Base-by-base conservation (phyloP, 1,140 invertebrate genomes). In the Pseudomyrmex pallidus region DNA sequence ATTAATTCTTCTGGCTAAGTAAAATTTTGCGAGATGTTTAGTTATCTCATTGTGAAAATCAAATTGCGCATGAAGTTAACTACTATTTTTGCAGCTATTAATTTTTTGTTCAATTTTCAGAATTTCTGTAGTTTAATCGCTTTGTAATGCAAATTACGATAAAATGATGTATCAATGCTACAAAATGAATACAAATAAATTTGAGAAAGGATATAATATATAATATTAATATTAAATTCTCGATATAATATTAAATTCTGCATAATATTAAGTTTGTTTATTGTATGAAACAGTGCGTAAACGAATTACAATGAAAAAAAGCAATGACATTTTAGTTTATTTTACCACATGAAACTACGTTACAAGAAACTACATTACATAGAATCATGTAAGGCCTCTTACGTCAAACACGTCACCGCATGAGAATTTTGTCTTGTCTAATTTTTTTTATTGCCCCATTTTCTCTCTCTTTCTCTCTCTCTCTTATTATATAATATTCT, bases 341-440 rank as follows among this genome's bases (percentile, higher is more conserved):
- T 50, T 2, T 4, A 22, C 1, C 12, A 7, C 44, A 78, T 70
- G 4, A 72, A 80, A 59, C 15, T 44, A 48, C 25, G 25, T 25
- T 25, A 25, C 22, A 63, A 44, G 54, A 54, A 25, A 9, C 25
- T 66, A 9, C 64, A 8, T 50, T 78, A 48, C 22, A 64, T 64
- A 52, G 73, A 61, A 10, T 17, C 46, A 9, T 54, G 8, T 25
- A 44, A 61, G 54, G 15, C 44, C 76, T 61, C 70, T 80, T 80
- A 80, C 25, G 44, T n/a, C 48, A 56, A 44, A 80, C 44, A 72
- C 54, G 35, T 78, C 66, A 72, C 72, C 72, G 76, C 66, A 61
- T 35, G 35, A 35, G 35, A 35, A 35, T 5, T 25, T 25, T 35
- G 35, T 35, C 35, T 35, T 35, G 35, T 35, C 35, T 7, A 35